Base-by-base conservation (phyloP, 2,113 vertebrate genomes). In the Synodontis membranacea region DNA sequence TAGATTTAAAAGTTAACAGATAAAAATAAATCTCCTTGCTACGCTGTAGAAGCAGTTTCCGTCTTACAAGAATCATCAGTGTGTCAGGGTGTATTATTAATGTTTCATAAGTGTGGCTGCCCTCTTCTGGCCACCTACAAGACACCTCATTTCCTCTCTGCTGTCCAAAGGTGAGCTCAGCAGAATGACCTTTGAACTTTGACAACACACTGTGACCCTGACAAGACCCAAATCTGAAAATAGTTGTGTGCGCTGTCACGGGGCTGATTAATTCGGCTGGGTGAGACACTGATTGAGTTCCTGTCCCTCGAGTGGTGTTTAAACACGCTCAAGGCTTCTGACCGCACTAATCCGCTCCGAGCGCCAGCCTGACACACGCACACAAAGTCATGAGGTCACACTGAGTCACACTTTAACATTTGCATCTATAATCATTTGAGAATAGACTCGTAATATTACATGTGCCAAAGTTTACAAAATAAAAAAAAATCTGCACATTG, bases 221-320 rank as follows among this genome's bases (percentile, higher is more conserved):
- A 86, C 56, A 34, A 80, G 44, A 60, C 37, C 70, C 31, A 68
- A 86, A 92, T 85, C 84, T 88, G 90, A 92, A 91, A 56, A 54
- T 62, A 74, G 23, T 28, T 19, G 42, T n/a, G 82, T 62, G 50
- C 15, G 50, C 44, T 23, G 5, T 34, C 60, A 31, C 10, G 34
- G 56, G 50, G 48, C 25, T 85, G 56, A 85, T 85, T 88, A 82
- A 86, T 86, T 76, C 23, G 34, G 5, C 11, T 31, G 70, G 62
- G 70, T 82, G 56, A 79, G 80, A 82, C 86, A 60, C 87, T 75
- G 89, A 89, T 84, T 60, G 84, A 89, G 88, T 88, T 88, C 86
- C 87, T 89, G 66, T 86, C 85, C 37, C 64, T 81, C 84, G 37
- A 58, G 39, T 58, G 46, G 74, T 82, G 88, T 86, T 87, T 86